Base-by-base conservation (phyloP, 1,140 invertebrate species). In the Zaprionus africanus region DNA sequence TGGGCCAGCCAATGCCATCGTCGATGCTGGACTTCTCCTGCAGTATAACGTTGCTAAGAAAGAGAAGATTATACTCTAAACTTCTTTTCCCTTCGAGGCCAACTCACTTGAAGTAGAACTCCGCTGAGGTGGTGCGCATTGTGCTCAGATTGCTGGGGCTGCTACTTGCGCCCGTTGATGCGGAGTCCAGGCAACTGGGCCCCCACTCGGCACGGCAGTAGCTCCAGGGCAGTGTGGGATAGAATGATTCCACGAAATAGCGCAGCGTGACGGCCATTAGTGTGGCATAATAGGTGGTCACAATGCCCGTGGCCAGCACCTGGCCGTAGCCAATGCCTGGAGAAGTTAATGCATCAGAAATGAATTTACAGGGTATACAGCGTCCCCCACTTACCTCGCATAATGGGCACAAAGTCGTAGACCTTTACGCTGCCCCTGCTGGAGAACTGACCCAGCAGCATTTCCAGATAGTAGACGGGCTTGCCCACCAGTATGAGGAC, bases 391-490 rank as follows among this genome's bases (percentile, higher is more conserved):
- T 65, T 78, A 96, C 96, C 95, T 94, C 95, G 95, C 93, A 96
- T 94, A 5, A 94, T 94, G 12, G 95, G 95, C 15, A 94, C 79
- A 60, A 94, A 87, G 31, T 94, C 92, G 92, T 94, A 95, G 38
- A 96, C 93, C 75, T 94, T 95, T 15, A 97, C 95, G 53, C 95
- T 95, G 46, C 96, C 96, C 28, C 94, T 94, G 56, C 95, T 95
- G 5, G 96, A 95, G 82, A 97, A 97, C 84, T 97, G 97, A 17
- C 96, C 97, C 1, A 97, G 84, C 5, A 96, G 93, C 92, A 97
- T 96, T 91, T 99, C 98, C 94, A 98, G 94, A 80, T 98, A 98
- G 92, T 98, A 99, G 73, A 98, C 94, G 0, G 98, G 98, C 79
- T 98, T 96, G 1, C 98, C 98, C 43, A 97, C 95, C 36, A 98